Evolutionary conservation across 2,888 invertebrate species (phyloP), one percentile per base, ranked within the genome.

Genomic region (Heliconius charithonia): DNA sequence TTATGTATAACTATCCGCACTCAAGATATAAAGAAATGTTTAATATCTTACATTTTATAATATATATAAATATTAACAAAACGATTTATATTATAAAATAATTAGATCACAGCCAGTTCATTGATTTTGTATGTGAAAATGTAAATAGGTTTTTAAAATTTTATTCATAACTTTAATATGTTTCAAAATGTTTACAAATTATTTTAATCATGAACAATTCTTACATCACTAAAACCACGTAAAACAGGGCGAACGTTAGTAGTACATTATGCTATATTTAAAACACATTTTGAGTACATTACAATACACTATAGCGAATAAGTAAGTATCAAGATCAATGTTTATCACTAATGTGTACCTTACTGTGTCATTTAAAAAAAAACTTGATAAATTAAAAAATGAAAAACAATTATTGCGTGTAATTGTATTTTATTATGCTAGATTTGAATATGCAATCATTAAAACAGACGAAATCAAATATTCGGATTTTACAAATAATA

Each of bases 91-190:
- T 79, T 69, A 81, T 75, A 81, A 76, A 81, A 75, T 79, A 83
- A 79, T 80, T 79, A 78, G 81, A 83, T 84, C 85, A 86, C 86
- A 86, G 85, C 83, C 85, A 84, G 83, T 83, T 83, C 83, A 84
- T 83, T 71, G 81, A 79, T 82, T 83, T 83, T 59, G 69, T 59
- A 59, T 69, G 25, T 45, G 32, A 56, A 59, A 29, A 59, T 37
- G 72, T 37, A 59, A 59, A 56, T 56, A 72, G 12, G 3, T 32
- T 72, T n/a, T n/a, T n/a, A 56, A 71, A 71, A 59, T 22, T 56
- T 32, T 29, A 22, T 56, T n/a, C 37, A 41, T 32, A 66, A n/a
- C 25, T 41, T 29, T 29, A 27, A 27, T 51, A 41, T 37, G 37
- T 69, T n/a, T 4, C 22, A 4, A 69, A 45, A 69, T 19, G 41